Conservation (phyloP, 2,888 invertebrate genomes). For the Amphimallon solstitiale region DNA sequence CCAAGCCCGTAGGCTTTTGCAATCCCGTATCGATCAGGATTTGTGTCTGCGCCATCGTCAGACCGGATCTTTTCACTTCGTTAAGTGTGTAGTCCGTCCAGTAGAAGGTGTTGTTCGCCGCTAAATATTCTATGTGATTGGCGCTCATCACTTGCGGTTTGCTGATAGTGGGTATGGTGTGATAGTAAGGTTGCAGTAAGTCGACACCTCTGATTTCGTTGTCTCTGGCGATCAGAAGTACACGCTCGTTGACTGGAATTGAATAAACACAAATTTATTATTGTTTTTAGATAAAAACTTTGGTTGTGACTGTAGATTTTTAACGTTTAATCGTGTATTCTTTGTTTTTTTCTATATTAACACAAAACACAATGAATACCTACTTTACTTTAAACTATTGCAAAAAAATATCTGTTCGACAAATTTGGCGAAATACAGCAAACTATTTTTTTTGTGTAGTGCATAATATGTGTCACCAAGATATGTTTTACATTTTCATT, state of each 20-base stretch:
- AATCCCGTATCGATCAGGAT: constrained; percentile 79
- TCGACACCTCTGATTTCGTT: constrained; percentile 88
- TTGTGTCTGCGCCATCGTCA: constrained; percentile 75
- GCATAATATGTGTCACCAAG: too few species aligned
- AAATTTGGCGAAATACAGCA: too few species aligned
- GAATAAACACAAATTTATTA: constrained; percentile 41
- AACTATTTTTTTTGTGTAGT: too few species aligned
- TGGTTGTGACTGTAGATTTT: too few species aligned
- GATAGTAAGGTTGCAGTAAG: constrained; percentile 77
- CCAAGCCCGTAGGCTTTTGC: constrained; percentile 75
- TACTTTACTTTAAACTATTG: too few species aligned
- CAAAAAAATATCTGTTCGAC: too few species aligned
- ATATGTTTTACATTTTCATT: too few species aligned
- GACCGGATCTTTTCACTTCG: constrained; percentile 76
- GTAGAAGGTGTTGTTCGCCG: constrained; percentile 74
- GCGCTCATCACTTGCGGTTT: constrained; percentile 77
- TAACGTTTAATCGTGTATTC: too few species aligned
- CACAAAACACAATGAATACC: too few species aligned
- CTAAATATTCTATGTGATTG: constrained; percentile 75
- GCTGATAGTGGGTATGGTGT: constrained; percentile 84
- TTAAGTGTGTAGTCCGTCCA: constrained; percentile 82
- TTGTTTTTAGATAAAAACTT: not conserved
- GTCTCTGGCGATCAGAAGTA: constrained; percentile 78
- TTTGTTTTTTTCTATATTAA: too few species aligned
- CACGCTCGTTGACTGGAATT: constrained; percentile 78